These are phyloP conservation scores for Syngnathus floridae DNA, from an alignment of 2,113 vertebrate species.

Conservation along the genomic window DNA sequence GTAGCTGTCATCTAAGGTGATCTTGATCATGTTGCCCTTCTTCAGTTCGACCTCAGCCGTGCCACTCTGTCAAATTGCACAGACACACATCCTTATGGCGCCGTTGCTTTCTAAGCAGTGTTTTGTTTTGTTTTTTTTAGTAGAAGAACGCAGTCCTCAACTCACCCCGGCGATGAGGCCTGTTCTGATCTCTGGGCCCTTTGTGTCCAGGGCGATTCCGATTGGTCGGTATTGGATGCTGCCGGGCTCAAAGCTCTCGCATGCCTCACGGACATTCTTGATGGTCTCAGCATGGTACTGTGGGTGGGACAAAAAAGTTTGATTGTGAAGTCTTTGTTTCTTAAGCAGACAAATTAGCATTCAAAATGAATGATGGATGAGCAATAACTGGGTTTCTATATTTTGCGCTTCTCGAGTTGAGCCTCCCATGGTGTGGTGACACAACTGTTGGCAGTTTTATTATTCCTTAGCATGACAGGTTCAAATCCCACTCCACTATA, in stretches of 20 bases:
- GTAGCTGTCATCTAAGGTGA: conserved; percentile 83
- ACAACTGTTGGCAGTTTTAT: no score
- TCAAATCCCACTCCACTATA: no score
- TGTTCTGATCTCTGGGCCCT: conserved; percentile 96
- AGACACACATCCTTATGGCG: background rate
- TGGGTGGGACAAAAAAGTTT: background rate
- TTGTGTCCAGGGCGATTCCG: conserved; percentile 93
- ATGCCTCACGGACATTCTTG: conserved; percentile 87
- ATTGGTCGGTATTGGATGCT: conserved; percentile 92
- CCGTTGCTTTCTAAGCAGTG: background rate
- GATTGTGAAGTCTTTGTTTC: background rate
- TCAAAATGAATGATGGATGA: conserved; percentile 4
- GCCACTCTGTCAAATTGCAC: conserved; percentile 75
- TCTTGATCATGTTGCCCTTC: conserved; percentile 81
- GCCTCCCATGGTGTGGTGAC: background rate
- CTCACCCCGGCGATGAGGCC: conserved; percentile 95
- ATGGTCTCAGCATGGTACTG: conserved; percentile 92
- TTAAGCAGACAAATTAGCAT: background rate
- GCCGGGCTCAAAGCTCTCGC: conserved; percentile 87
- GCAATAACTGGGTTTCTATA: background rate
- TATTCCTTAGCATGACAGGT: no score
- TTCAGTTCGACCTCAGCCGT: conserved; percentile 92
- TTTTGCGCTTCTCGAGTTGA: no score
- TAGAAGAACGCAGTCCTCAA: background rate
- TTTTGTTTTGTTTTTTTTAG: background rate